phyloP scores from a whole-genome alignment of 2,113 vertebrate genomes.

The Brachypodius melanocephalos region DNA sequence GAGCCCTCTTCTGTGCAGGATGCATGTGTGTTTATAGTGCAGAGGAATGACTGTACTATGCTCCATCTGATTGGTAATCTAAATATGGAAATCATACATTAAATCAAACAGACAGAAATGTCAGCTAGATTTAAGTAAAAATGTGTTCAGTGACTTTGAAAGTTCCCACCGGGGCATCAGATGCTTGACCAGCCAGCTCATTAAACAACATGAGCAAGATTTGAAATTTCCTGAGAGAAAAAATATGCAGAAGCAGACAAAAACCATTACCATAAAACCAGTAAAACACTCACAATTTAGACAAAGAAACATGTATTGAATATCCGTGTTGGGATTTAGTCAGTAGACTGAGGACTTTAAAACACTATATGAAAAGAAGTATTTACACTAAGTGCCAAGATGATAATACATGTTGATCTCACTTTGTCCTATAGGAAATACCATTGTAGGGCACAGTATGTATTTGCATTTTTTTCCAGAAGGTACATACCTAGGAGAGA shows the following conservation, averaged over 20 bases:
- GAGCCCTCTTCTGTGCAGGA: neutral
- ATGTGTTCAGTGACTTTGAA: conserved; percentile 56
- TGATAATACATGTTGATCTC: neutral
- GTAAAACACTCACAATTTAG: neutral
- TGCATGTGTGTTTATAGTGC: neutral
- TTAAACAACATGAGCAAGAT: conserved; percentile 58
- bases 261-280: neutral
- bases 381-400: neutral
- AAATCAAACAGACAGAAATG: conserved; percentile 60
- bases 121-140: conserved; percentile 59
- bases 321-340: neutral
- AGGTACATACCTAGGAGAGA: neutral
- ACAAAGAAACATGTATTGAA: neutral
- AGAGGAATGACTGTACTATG: neutral
- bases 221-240: conserved; percentile 45
- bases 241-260: conserved; percentile 48
- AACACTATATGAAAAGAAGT: neutral
- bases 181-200: conserved; percentile 55
- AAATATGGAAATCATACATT: conserved; percentile 52
- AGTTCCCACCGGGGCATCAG: conserved; percentile 46
- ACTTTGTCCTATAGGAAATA: neutral
- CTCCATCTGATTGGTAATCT: conserved; percentile 44
- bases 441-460: neutral
- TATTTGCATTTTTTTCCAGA: neutral
- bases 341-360: neutral